Evolutionary conservation across 2,113 vertebrate species (phyloP).

Genomic region (Ranitomeya imitator): DNA sequence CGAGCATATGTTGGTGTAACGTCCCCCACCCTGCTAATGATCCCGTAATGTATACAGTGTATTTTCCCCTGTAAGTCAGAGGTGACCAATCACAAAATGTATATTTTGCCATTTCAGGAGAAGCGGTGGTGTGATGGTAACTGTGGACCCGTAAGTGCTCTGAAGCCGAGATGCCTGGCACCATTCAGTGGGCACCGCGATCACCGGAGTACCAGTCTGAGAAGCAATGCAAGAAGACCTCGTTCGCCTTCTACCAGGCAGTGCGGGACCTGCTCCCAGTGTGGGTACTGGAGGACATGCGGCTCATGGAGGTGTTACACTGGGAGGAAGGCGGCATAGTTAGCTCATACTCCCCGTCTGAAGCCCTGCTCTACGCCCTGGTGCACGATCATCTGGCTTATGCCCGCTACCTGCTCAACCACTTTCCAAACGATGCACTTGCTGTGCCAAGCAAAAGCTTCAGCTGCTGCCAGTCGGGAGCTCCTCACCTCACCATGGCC

Average conservation of each 20-base stretch:
- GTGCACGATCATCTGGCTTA: conserved; percentile 93
- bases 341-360: conserved; percentile 82
- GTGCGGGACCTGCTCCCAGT: conserved; percentile 86
- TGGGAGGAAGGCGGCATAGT: conserved; percentile 89
- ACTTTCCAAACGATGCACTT: conserved; percentile 78
- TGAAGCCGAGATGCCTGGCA: conserved; percentile 76
- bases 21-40: neutral
- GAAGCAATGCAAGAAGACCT: conserved; percentile 87
- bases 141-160: neutral
- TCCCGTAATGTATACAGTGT: neutral
- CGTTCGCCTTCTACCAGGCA: conserved; percentile 91
- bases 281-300: conserved; percentile 93
- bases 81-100: neutral
- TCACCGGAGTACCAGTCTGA: conserved; percentile 75
- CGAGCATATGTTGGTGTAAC: neutral
- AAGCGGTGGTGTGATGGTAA: neutral
- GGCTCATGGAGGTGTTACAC: conserved; percentile 88
- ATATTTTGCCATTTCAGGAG: conserved; percentile 8
- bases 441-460: conserved; percentile 79
- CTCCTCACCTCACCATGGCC: conserved; percentile 82
- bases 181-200: conserved; percentile 63
- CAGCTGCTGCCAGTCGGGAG: conserved; percentile 78
- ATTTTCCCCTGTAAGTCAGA: too few species aligned
- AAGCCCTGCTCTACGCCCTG: conserved; percentile 90
- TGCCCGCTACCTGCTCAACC: conserved; percentile 80